Base-by-base conservation (phyloP, 2,797 vertebrate genomes). In the Prunella strophiata region DNA sequence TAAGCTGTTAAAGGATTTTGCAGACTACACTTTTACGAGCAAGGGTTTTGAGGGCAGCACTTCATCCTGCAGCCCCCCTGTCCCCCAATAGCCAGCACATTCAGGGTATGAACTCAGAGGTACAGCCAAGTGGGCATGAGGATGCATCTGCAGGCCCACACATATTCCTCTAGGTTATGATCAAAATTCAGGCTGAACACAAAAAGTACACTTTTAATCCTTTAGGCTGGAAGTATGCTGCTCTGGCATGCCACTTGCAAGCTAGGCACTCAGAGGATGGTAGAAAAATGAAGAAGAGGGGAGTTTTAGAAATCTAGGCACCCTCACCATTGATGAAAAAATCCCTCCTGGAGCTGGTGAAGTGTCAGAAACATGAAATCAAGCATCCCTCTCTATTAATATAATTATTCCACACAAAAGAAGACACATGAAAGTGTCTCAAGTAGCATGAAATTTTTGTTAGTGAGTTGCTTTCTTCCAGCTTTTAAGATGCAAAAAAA, bases 21-120 rank as follows among this genome's bases (percentile, higher is more conserved):
- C 27, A 47, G 47, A 19, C 23, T 47, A 19, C 4, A 11, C 10
- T 61, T 87, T 30, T 34, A 59, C 1, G 3, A 67, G 55, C 0
- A 2, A 89, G 32, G 25, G 21, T 19, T 61, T 29, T 16, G 20
- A 62, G 21, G 34, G 20, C 42, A 76, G 50, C 52, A 29, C 16
- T 0, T 9, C 48, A 38, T 11, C 11, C 57, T 43, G 30, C 38
- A 82, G 47, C 42, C 8, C 1, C 1, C 13, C 36, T 65, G 68
- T 15, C 12, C 47, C 50, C 42, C 16, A 18, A 1, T 2, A 78
- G 20, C 22, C 0, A 0, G 9, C 0, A 1, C 12, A 27, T 21
- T 25, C 0, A 1, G 25, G 7, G 5, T 23, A 21, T 0, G 20
- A 11, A 10, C 51, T 54, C 2, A 11, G 26, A 65, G 23, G 13